Evolutionary conservation across 2,113 vertebrate species (phyloP), one percentile per base, ranked within the genome.

Genomic region (Mirza zaza): DNA sequence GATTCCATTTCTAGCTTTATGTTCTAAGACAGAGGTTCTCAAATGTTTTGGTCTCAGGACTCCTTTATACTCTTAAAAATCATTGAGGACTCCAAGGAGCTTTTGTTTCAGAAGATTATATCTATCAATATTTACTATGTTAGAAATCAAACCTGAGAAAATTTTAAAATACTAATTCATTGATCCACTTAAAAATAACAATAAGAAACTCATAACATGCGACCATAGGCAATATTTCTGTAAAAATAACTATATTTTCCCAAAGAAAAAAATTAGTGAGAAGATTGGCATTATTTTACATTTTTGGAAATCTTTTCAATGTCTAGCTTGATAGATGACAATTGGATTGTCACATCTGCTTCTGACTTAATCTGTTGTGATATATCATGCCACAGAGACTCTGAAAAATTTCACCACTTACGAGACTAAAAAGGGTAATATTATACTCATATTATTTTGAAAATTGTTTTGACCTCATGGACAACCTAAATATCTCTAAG

Each of bases 131-230:
- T 75, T 88, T 70, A 48, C 52, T 63, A 48, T 55, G 59, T 55
- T 76, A 70, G 61, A 90, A 90, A 82, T 81, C 18, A 88, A 94
- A 79, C 42, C n/a, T 87, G 52, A 93, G 45, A 90, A 93, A 82
- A 83, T 32, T 90, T 71, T 13, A 52, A 76, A 95, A 90, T 65
- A 61, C 34, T 92, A 63, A 92, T n/a, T 45, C 55, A 68, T 80
- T 70, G 14, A 45, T 70, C 82, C 36, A 71, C 23, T 87, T 91
- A 94, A 92, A 81, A 93, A 79, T 77, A 80, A 65, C 14, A 55
- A 7, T 48, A 61, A 82, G n/a, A 94, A 86, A 70, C 65, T 23
- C 27, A 68, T 61, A n/a, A 42, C 32, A 34, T 29, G 10, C 36
- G 85, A 83, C 70, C 9, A 39, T n/a, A 83, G 88, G 11, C 32